Evolutionary conservation across 2,888 invertebrate species (phyloP).

Genomic region (Tipula confusa): DNA sequence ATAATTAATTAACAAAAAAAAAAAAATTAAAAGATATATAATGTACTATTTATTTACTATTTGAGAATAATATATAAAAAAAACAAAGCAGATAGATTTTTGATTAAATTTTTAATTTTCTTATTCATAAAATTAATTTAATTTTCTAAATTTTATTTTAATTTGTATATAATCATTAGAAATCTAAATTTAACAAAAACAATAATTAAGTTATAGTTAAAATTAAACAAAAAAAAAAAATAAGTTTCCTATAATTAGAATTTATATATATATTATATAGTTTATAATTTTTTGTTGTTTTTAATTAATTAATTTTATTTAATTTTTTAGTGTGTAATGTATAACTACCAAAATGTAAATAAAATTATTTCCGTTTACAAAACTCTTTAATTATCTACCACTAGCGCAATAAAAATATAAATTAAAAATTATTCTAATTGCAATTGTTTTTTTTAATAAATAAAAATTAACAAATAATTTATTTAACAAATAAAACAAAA

Average conservation of each 20-base stretch:
- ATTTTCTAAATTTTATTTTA: not conserved
- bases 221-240: too few relatives aligned
- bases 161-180: not conserved
- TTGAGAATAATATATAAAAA: slow-evolving; percentile 7
- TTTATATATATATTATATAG: not conserved
- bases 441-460: not conserved
- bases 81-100: not conserved
- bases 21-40: not conserved
- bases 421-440: too few relatives aligned
- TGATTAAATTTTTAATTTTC: not conserved
- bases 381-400: not conserved
- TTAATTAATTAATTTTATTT: not conserved
- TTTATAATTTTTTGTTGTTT: not conserved
- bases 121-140: not conserved
- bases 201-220: not conserved
- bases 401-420: not conserved
- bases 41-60: slow-evolving; percentile 12
- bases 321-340: not conserved
- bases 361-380: not conserved
- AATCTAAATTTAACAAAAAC: not conserved
- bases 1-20: not conserved
- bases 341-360: not conserved
- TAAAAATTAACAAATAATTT: not conserved
- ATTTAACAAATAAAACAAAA: not conserved
- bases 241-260: not conserved